Base-by-base conservation (phyloP, 2,888 invertebrate species). In the Drosophila histrio region DNA sequence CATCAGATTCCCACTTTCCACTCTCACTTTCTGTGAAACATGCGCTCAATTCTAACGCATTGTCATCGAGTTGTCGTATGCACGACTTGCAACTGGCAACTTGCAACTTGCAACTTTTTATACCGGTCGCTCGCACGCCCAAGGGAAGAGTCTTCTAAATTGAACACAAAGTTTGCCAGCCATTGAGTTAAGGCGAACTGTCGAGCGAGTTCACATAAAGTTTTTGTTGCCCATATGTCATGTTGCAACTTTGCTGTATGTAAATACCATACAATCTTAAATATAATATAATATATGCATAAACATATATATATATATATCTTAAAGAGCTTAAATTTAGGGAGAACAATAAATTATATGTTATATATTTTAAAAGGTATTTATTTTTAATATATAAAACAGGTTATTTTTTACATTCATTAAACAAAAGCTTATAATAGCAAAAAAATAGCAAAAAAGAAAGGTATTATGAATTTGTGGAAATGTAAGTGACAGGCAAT, bases 101-200 rank as follows among this genome's bases (percentile, higher is more conserved):
- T 59, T 34, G 60, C 26, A 61, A 56, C 22, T 32, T 24, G 43
- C 34, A 28, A 57, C 58, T 50, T 77, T 72, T 65, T 64, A 49
- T 56, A 56, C 38, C 11, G 8, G 17, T 13, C 8, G 2, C 56
- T 13, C 8, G 2, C 56, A 30, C 22, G n/a, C 28, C 22, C 30
- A 28, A 19, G 24, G n/a, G 50, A 19, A 28, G 65, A 47, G 57
- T 73, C 66, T 59, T 54, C 65, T 60, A 86, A 77, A 86, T 80
- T 79, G 84, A 47, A 39, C 63, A 61, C 67, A 73, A 83, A 79
- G 56, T 75, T n/a, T n/a, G n/a, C n/a, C n/a, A n/a, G n/a, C n/a
- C n/a, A n/a, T n/a, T 85, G 22, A 15, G 11, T 30, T 11, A 13
- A 22, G 11, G 11, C 21, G 56, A 26, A 19, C 5, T 8, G 19